phyloP scores from a whole-genome alignment of 2,888 invertebrate genomes.

The Caenorhabditis zanzibari region DNA sequence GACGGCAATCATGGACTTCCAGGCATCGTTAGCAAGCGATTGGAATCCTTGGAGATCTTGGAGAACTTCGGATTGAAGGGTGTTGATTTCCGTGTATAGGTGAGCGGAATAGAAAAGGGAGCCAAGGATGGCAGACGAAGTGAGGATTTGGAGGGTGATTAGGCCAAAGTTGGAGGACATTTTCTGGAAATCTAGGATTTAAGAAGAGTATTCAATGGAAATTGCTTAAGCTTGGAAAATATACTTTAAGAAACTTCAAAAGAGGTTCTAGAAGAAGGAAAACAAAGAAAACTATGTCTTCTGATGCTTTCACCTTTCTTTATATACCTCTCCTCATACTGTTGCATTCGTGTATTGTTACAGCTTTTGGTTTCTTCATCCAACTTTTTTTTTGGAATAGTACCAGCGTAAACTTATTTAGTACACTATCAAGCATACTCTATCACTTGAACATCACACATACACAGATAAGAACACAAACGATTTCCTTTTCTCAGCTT shows the following conservation, averaged over 20 bases:
- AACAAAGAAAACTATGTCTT: too few relatives aligned
- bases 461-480: not conserved
- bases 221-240: not conserved
- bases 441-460: too few relatives aligned
- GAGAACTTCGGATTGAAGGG: slow-evolving; percentile 29
- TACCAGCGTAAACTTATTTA: too few relatives aligned
- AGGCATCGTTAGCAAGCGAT: slow-evolving; percentile 51
- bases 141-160: slow-evolving; percentile 33
- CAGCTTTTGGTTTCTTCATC: too few relatives aligned
- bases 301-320: too few relatives aligned
- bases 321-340: too few relatives aligned
- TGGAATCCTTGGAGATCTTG: slow-evolving; percentile 28
- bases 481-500: not conserved
- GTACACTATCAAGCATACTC: too few relatives aligned
- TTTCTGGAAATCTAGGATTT: too few relatives aligned
- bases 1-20: slow-evolving; percentile 47
- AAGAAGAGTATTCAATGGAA: too few relatives aligned
- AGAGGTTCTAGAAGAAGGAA: too few relatives aligned
- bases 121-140: slow-evolving; percentile 33
- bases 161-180: slow-evolving; percentile 26
- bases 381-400: too few relatives aligned
- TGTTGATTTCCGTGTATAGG: slow-evolving; percentile 53
- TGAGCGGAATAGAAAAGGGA: slow-evolving; percentile 43
- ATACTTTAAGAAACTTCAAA: not conserved
- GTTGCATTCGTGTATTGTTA: not conserved